Base-by-base conservation (phyloP, 1,140 invertebrate species). In the Aphaenogaster floridana region DNA sequence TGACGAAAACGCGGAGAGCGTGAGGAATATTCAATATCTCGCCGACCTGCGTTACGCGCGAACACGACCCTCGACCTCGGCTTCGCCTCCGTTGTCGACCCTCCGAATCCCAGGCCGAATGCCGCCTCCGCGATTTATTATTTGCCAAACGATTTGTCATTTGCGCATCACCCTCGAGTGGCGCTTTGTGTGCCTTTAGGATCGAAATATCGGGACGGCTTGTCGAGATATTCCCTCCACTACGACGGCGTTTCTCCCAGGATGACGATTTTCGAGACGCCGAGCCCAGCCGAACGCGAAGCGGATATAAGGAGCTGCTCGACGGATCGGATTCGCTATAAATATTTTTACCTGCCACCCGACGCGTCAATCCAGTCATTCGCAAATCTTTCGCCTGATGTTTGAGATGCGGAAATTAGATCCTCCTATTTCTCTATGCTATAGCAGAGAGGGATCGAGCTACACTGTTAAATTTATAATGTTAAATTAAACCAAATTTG, bases 61-160 rank as follows among this genome's bases (percentile, higher is more conserved):
- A 89, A 87, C 72, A 68, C 48, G 48, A 81, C 39, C 66, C 78
- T 71, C 86, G 42, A 68, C 36, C 42, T 57, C 86, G 42, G 50
- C 36, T 34, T 57, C 81, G 52, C 50, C 36, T 78, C 45, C n/a
- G 78, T 81, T 57, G 78, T 81, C 81, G 57, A 77, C 54, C 86
- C 71, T 63, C 48, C 54, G n/a, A 50, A 48, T 57, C 71, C 63
- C 81, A 50, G 34, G 59, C 63, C 54, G 80, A 79, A 74, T 80
- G 63, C 74, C 69, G 45, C 45, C 86, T 59, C 57, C 54, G 64
- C 64, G 89, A 90, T 89, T 90, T 90, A 90, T 90, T 90, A 89
- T 90, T 90, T 86, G 89, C 86, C 59, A 45, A 88, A 68, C 88
- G 89, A 90, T 90, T 90, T 90, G 88, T 90, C 89, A 90, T 90